A percentile compares a stretch with the other conserved stretches of the same genome.
These are phyloP conservation scores for Choloepus didactylus DNA, from an alignment of 2,797 vertebrate species.

Conservation along the genomic window DNA sequence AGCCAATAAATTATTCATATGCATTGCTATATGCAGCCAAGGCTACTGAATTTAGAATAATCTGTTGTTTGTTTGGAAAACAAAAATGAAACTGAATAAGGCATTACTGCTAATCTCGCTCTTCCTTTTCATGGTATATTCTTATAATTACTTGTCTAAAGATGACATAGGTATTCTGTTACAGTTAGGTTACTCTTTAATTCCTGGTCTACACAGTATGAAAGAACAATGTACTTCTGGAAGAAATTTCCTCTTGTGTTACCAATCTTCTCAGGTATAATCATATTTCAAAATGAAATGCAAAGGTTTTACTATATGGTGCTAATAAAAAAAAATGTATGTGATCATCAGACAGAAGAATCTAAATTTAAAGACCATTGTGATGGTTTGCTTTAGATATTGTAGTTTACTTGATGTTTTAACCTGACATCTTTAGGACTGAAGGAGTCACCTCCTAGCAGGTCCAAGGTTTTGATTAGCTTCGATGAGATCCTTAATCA, in stretches of 20 bases:
- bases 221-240: background rate
- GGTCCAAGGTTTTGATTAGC: background rate
- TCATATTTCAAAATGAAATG: conserved; percentile 29
- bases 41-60: background rate
- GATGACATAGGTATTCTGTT: background rate
- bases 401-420: background rate
- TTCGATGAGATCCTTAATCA: background rate
- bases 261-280: background rate
- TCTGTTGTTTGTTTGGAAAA: background rate
- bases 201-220: background rate
- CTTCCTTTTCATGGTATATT: background rate
- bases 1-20: background rate
- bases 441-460: background rate
- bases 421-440: background rate
- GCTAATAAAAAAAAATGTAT: background rate
- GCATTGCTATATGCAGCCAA: background rate
- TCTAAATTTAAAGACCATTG: background rate
- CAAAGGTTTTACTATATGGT: background rate
- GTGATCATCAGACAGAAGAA: background rate
- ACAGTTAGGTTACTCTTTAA: background rate
- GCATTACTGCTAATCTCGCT: no score
- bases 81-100: background rate
- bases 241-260: background rate
- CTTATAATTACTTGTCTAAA: background rate
- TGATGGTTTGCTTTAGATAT: background rate